Evolutionary conservation across 2,888 invertebrate genomes (phyloP), one percentile per base, ranked within the genome.

Genomic region (Tiliacea aurago): DNA sequence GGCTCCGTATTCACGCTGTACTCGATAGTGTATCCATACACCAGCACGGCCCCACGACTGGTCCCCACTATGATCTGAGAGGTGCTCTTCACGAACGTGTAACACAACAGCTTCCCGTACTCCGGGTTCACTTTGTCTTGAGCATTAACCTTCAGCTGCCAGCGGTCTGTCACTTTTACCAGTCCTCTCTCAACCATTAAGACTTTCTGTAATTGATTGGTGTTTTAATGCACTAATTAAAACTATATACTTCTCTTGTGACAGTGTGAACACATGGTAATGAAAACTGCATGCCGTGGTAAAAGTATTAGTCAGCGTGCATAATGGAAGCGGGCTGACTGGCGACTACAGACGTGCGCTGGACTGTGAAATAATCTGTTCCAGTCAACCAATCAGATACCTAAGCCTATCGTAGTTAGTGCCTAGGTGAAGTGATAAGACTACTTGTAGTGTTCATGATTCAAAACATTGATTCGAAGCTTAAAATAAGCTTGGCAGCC

Each of bases 21-120:
- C 77, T 96, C 96, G 23, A 97, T 90, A 1, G 94, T 93, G 83
- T 96, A 96, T 0, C 97, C 96, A 83, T 96, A 97, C 18, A 97
- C 88, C 1, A 97, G 82, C 5, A 97, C 91, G 20, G 90, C 93
- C 0, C 97, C 97, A 11, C 94, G 93, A 45, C 88, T 93, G 1
- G 96, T 96, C 0, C 91, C 95, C 9, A 96, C 97, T 37, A 97
- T 91, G 28, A 96, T 94, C 88, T 96, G 96, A 23, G 95, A 92
- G 0, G 96, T 96, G 10, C 91, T 90, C 4, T 92, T 87, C 1
- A 97, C 93, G 85, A 97, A 97, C 0, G 96, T 95, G 78, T 96
- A 97, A 76, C 95, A 95, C 5, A 96, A 96, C 7, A 97, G 90
- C 23, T 85, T 89, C 0, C 97, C 97, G 41, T 92, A 87, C 0